Evolutionary conservation across 1,140 invertebrate genomes (phyloP), one percentile per base, ranked within the genome.

Genomic region (Steinernema feltiae): DNA sequence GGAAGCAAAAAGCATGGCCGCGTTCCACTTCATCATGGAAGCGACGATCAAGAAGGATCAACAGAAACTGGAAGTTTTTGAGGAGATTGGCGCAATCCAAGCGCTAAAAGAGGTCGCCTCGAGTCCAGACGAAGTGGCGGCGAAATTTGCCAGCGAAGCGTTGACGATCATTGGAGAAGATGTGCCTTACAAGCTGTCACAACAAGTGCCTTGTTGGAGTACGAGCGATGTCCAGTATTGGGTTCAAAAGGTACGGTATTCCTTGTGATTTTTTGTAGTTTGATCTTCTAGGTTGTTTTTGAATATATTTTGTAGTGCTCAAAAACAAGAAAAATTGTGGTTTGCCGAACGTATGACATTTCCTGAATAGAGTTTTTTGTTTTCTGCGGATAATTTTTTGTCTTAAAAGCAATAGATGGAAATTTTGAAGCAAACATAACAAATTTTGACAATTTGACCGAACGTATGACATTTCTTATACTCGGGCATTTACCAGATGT

Each of bases 1-100:
- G 85, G 96, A 98, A 87, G 95, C 97, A 0, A 90, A 95, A 79
- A 97, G 96, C 85, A 87, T 99, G 72, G 96, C 97, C 0, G 95
- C 96, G 30, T 99, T 99, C 87, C 97, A 99, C 86, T 99, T 99
- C 86, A 97, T 95, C 83, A 97, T 99, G 94, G 97, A 99, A 87
- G 96, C 97, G 1, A 93, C 93, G 15, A 98, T 99, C 41, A 98
- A 98, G 85, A 92, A 95, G 82, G 92, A 94, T 81, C 96, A 98
- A 87, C 93, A 94, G 17, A 95, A 96, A 77, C 93, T 94, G 0
- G 92, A 94, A 76, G 88, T 90, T 83, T 81, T 86, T 48, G 75
- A 91, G 72, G 94, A 95, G 87, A 98, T 99, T 78, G 93, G 93
- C 70, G 95, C 94, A 0, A 93, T 99, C 70, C 93, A 97, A 80